Evolutionary conservation across 2,797 vertebrate species (phyloP).

Genomic region (Argentina silus): DNA sequence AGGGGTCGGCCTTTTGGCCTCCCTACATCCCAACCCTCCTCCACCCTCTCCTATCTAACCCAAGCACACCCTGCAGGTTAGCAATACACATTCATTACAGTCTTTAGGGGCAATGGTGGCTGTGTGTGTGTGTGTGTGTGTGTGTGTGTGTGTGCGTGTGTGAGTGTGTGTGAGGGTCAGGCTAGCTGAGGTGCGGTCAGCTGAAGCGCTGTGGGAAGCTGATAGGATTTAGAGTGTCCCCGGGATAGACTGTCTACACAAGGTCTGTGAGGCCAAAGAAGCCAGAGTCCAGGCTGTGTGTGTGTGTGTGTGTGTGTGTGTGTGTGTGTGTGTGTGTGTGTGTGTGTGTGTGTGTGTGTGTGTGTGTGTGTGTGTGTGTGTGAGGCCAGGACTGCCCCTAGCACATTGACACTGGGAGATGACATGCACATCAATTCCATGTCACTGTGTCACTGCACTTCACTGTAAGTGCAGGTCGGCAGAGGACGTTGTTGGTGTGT

Average conservation of each 20-base stretch:
- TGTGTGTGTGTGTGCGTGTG: background rate
- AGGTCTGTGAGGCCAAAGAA: constrained; percentile 44
- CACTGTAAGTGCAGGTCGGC: constrained; percentile 30
- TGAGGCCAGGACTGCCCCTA: constrained; percentile 40
- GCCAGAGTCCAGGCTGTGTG: constrained; percentile 1
- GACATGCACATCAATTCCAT: constrained; percentile 44
- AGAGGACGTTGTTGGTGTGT: constrained; percentile 26
- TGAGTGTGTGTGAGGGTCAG: constrained; percentile 28
- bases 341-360: too few relatives aligned
- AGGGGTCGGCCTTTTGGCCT: background rate
- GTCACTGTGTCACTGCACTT: constrained; percentile 40
- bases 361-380: too few relatives aligned
- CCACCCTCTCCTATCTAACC: constrained; percentile 42
- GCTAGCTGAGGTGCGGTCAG: constrained; percentile 56
- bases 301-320: too few relatives aligned
- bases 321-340: too few relatives aligned
- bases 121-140: background rate
- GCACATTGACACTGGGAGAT: constrained; percentile 50
- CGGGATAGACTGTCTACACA: constrained; percentile 46
- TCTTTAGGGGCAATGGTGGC: constrained; percentile 36
- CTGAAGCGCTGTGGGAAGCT: constrained; percentile 53
- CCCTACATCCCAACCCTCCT: constrained; percentile 3
- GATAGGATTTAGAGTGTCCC: constrained; percentile 60
- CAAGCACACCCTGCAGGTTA: constrained; percentile 23
- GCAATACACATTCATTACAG: constrained; percentile 12